These are phyloP conservation scores for Limnodromus scolopaceus DNA, from an alignment of 2,797 vertebrate species.

Conservation along the genomic window DNA sequence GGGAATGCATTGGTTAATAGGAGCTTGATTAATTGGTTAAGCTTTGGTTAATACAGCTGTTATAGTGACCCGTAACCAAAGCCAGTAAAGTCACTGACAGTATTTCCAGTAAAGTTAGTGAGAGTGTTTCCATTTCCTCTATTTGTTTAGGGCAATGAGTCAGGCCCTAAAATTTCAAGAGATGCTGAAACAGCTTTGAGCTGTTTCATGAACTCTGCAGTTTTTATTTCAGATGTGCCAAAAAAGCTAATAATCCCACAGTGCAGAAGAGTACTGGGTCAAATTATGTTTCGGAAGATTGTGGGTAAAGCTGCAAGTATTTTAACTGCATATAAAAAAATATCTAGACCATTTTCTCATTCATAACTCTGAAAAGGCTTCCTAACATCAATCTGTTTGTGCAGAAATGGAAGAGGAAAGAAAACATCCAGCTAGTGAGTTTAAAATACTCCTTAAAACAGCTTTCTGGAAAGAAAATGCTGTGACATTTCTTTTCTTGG, in stretches of 20 bases:
- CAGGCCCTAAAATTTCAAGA: background rate
- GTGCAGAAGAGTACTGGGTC: background rate
- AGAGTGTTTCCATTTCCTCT: constrained; percentile 19
- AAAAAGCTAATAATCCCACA: background rate
- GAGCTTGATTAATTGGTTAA: background rate
- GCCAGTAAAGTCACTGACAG: background rate
- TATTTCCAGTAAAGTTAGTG: background rate
- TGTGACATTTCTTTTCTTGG: background rate
- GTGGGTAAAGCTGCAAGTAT: background rate
- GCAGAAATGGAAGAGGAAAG: background rate
- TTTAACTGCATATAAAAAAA: background rate
- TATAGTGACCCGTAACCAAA: background rate
- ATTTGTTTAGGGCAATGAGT: background rate
- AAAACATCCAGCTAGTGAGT: background rate
- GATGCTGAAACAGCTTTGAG: background rate
- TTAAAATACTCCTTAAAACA: background rate
- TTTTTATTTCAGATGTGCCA: background rate
- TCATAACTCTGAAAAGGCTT: background rate
- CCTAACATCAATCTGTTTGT: background rate
- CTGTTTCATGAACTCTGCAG: background rate
- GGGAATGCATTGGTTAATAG: background rate
- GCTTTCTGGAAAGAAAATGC: background rate
- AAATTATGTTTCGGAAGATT: background rate
- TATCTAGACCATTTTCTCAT: background rate
- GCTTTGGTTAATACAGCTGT: background rate